These are phyloP conservation scores for Globodera rostochiensis DNA, from an alignment of 1,140 invertebrate genomes.

Conservation along the genomic window DNA sequence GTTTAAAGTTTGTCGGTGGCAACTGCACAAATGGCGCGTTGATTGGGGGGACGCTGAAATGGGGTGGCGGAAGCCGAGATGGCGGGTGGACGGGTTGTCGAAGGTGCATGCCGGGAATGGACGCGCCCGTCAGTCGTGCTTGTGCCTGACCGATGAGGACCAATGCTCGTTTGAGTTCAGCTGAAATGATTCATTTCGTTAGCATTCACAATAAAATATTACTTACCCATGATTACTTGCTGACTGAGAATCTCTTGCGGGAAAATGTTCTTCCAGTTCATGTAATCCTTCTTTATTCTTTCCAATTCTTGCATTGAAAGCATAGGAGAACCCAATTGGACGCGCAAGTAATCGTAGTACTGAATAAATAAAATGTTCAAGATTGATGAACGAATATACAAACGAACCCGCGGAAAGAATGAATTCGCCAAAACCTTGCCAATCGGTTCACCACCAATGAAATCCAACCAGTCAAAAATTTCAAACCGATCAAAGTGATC, in stretches of 20 bases:
- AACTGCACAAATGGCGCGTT: neutral
- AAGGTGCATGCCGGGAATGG: constrained; percentile 8
- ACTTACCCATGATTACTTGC: constrained; percentile 45
- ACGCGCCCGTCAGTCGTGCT: constrained; percentile 13
- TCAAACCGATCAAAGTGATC: constrained; percentile 40
- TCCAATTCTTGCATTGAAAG: constrained; percentile 24
- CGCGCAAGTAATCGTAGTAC: constrained; percentile 48
- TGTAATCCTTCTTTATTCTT: constrained; percentile 53
- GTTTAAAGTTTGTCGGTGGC: constrained; percentile 25
- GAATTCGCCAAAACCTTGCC: constrained; percentile 49
- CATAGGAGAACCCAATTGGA: constrained; percentile 44
- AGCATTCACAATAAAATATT: neutral
- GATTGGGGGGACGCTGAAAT: constrained; percentile 4
- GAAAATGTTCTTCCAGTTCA: constrained; percentile 50
- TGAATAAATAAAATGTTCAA: constrained; percentile 31
- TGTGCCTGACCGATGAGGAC: constrained; percentile 9
- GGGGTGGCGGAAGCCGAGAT: neutral
- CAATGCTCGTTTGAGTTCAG: constrained; percentile 19
- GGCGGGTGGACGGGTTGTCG: neutral
- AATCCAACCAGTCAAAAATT: constrained; percentile 53
- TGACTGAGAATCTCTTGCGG: constrained; percentile 37
- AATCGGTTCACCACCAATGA: constrained; percentile 50
- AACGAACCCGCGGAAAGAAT: constrained; percentile 56
- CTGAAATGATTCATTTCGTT: neutral
- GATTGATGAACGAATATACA: neutral